phyloP scores from a whole-genome alignment of 2,113 vertebrate species.

The Loxodonta africana region DNA sequence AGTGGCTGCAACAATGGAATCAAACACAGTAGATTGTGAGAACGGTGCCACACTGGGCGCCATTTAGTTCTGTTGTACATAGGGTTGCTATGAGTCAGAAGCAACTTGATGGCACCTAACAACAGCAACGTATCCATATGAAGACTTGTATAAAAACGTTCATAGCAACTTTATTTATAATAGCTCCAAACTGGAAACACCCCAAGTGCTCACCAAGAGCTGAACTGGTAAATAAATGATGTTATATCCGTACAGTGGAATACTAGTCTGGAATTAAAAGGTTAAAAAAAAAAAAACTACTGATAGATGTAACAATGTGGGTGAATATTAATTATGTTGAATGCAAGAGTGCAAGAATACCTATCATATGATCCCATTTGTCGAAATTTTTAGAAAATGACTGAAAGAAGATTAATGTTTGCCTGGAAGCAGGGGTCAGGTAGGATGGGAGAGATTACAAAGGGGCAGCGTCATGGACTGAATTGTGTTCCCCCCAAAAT shows the following conservation, averaged over 20 bases:
- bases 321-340: background rate
- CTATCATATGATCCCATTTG: background rate
- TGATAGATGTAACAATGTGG: too few species aligned
- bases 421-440: background rate
- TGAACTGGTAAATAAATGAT: background rate
- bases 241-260: background rate
- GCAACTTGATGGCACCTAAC: too few species aligned
- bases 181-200: background rate
- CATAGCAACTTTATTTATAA: background rate
- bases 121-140: too few species aligned
- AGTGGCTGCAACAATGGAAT: too few species aligned
- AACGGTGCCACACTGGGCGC: too few species aligned
- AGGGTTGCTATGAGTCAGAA: too few species aligned
- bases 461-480: background rate
- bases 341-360: background rate
- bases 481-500: too few species aligned
- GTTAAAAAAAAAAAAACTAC: background rate
- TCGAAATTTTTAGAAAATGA: background rate
- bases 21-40: too few species aligned
- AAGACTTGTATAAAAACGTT: too few species aligned
- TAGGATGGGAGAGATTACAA: background rate
- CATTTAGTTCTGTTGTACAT: too few species aligned
- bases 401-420: background rate
- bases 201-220: background rate
- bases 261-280: background rate